Conservation (phyloP, 2,797 vertebrate genomes). For the Pygocentrus nattereri region DNA sequence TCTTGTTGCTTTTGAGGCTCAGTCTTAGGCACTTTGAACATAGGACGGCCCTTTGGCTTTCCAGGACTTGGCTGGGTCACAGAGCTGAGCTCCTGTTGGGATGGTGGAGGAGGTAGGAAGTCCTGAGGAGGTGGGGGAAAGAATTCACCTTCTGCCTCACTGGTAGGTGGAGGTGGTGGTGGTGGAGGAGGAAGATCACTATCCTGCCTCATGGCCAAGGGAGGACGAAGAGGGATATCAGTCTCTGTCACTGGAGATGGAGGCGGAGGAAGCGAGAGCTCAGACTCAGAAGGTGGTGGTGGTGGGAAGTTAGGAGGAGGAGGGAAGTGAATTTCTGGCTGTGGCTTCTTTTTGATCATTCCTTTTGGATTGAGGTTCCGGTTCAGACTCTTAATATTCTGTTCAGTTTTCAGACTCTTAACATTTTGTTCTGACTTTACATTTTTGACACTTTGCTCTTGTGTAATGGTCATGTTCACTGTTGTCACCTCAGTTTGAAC, state of each 20-base stretch:
- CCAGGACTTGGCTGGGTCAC: conserved; percentile 67
- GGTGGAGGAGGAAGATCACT: conserved; percentile 80
- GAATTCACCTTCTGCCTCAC: conserved; percentile 76
- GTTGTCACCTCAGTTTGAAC: conserved; percentile 68
- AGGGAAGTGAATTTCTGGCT: conserved; percentile 82
- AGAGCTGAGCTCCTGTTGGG: conserved; percentile 78
- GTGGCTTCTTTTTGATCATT: conserved; percentile 74
- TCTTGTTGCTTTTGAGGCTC: conserved; percentile 72
- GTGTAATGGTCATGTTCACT: conserved; percentile 56
- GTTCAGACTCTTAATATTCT: conserved; percentile 69
- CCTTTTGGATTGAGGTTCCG: conserved; percentile 67
- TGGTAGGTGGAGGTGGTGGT: conserved; percentile 80
- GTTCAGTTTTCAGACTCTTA: conserved; percentile 38
- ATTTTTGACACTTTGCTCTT: conserved; percentile 69
- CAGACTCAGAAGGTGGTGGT: conserved; percentile 82
- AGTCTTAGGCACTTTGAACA: conserved; percentile 80
- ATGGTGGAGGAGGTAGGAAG: conserved; percentile 78
- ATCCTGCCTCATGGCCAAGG: conserved; percentile 75
- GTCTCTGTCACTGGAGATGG: conserved; percentile 79
- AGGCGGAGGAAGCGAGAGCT: conserved; percentile 86
- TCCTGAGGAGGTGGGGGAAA: conserved; percentile 74
- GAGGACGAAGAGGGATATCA: conserved; percentile 63
- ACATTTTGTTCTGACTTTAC: conserved; percentile 63
- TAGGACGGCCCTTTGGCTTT: conserved; percentile 68
- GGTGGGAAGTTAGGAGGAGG: conserved; percentile 81